Evolutionary conservation across 2,888 invertebrate species (phyloP).

Genomic region (Erynnis tages): DNA sequence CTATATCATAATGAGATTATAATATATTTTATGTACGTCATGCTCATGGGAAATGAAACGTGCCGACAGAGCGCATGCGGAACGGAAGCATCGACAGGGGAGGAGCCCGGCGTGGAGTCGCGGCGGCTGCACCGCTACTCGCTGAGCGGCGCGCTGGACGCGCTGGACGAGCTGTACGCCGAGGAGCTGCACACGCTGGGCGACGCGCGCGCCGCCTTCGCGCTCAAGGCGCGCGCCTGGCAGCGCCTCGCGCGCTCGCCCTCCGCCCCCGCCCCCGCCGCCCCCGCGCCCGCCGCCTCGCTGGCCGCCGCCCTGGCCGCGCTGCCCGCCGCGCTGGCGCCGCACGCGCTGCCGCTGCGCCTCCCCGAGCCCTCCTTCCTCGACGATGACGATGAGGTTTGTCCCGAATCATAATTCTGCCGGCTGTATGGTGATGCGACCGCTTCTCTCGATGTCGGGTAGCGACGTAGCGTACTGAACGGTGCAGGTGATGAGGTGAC

Average conservation of each 20-base stretch:
- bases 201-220: constrained; percentile 37
- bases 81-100: neutral
- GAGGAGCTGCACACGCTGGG: constrained; percentile 51
- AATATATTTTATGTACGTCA: too few relatives aligned
- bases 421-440: too few relatives aligned
- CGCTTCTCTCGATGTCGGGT: too few relatives aligned
- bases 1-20: too few relatives aligned
- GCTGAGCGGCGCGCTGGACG: constrained; percentile 34
- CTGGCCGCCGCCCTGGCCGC: constrained; percentile 28
- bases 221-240: constrained; percentile 50
- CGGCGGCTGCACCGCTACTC: constrained; percentile 54
- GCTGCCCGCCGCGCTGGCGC: constrained; percentile 30
- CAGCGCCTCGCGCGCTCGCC: constrained; percentile 34
- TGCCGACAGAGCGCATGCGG: constrained; percentile 13
- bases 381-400: constrained; percentile 27
- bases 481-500: too few relatives aligned
- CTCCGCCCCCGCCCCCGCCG: constrained; percentile 13
- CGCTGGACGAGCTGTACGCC: constrained; percentile 45
- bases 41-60: too few relatives aligned
- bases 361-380: constrained; percentile 15
- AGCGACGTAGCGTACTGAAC: too few relatives aligned
- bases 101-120: constrained; percentile 32
- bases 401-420: too few relatives aligned
- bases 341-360: constrained; percentile 28
- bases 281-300: constrained; percentile 17